Evolutionary conservation across 2,888 invertebrate genomes (phyloP), one percentile per base, ranked within the genome.

Genomic region (Cheilosia grossa): DNA sequence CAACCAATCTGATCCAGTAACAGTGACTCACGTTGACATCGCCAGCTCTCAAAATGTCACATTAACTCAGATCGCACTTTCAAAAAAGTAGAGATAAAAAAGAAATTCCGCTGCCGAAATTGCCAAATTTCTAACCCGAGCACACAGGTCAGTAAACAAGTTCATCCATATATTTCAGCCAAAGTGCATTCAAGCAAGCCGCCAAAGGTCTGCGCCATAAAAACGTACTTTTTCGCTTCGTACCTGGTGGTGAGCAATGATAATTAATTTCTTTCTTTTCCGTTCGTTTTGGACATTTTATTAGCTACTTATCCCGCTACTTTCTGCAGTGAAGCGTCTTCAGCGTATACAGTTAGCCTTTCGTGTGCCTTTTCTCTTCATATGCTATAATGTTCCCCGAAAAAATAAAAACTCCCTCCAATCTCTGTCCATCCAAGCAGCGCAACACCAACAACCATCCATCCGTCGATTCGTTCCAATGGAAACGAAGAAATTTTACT

Each of bases 281-380:
- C 24, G 19, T 13, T 17, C 17, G 24, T 64, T 75, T 51, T 17
- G 40, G 42, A 49, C 37, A 33, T 61, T 64, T 64, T 61, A 24
- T 64, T 40, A 58, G 56, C 56, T 63, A 67, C 42, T 30, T 72
- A 81, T 54, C 72, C 75, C 54, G 66, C 75, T 64, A 77, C 75
- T 75, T 66, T 64, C 75, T 56, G 56, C 81, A 85, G 75, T 85
- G 61, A 67, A 80, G 81, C 85, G 75, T 75, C 72, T 17, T 85
- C 56, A 33, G 66, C 13, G 27, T 27, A 2, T 33, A 33, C 10
- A 33, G 33, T 33, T 33, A 37, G 19, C 17, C 21, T 58, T 56
- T 69, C 63, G 33, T 64, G 54, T 83, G 54, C 54, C 40, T 80
- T 79, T 69, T 64, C 69, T 70, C 74, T 69, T 74, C 73, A 58